Base-by-base conservation (phyloP, 2,888 invertebrate genomes). In the Pandemis cinnamomeana region DNA sequence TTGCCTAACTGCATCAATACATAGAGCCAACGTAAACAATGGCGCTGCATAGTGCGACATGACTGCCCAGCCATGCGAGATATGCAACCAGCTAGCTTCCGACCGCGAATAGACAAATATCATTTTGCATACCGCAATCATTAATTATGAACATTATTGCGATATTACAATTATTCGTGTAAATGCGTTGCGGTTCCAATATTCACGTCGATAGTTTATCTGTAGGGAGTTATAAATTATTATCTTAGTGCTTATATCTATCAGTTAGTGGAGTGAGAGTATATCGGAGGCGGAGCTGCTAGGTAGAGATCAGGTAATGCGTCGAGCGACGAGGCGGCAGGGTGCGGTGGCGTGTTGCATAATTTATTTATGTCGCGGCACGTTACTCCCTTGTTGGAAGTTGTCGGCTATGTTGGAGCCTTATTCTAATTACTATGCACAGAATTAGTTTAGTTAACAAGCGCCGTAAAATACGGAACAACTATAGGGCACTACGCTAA, bases 331-430 rank as follows among this genome's bases (percentile, higher is more conserved):
- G 71, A 64, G 82, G 82, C 75, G 77, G 81, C 76, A 75, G 78
- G 79, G 81, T 79, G 81, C 80, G 81, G 84, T 85, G 89, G 86
- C 84, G 88, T 84, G 85, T 86, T 91, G 90, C 89, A 93, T 92
- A 91, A 92, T 91, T 90, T 90, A 92, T 91, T 90, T 92, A 92
- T 93, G 92, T 91, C 82, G 82, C 85, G 87, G 87, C 93, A 92
- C 92, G 93, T 89, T 86, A 87, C 86, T 83, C 87, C 85, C 89
- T 86, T 82, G 87, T 86, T 84, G 86, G 82, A 83, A 86, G 84
- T 85, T 83, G 87, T 84, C 84, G 80, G 81, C 81, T 82, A 81
- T 83, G 83, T 83, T 78, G 80, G 83, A 82, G 81, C 80, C 81
- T 80, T 81, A 83, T 82, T 83, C 83, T 84, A 86, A 86, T 86